These are phyloP conservation scores for Portevinia maculata DNA, from an alignment of 2,888 invertebrate species.

Conservation along the genomic window DNA sequence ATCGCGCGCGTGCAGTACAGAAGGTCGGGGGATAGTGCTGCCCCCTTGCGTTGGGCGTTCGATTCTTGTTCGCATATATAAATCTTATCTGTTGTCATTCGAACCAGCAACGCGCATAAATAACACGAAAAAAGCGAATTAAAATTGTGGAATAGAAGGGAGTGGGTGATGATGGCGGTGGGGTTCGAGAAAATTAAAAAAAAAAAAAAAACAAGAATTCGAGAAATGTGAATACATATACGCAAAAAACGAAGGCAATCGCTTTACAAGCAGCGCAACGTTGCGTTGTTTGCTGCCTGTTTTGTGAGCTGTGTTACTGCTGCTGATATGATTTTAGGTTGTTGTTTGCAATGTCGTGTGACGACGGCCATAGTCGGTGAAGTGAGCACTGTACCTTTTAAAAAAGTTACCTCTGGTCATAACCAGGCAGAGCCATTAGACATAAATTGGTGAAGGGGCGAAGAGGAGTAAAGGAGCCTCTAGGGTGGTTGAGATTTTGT, in stretches of 20 bases:
- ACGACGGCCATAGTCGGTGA: constrained; percentile 64
- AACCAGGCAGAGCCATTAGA: constrained; percentile 65
- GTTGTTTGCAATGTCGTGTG: constrained; percentile 52
- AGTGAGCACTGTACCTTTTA: constrained; percentile 69
- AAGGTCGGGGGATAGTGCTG: constrained; percentile 67
- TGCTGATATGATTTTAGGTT: constrained; percentile 70
- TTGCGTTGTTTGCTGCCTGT: constrained; percentile 41
- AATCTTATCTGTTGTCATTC: constrained; percentile 73
- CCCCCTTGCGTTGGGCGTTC: constrained; percentile 67
- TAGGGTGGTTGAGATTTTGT: constrained; percentile 50
- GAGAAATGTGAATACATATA: constrained; percentile 65
- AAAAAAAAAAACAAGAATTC: constrained; percentile 52
- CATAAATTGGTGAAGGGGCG: constrained; percentile 4
- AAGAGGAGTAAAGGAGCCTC: background rate
- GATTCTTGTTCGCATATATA: constrained; percentile 69
- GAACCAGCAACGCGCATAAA: constrained; percentile 61
- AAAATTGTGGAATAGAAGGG: constrained; percentile 41
- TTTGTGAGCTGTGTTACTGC: constrained; percentile 43
- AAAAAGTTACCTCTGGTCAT: constrained; percentile 62
- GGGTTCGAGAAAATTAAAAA: constrained; percentile 3
- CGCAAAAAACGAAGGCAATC: constrained; percentile 25
- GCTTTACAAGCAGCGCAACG: constrained; percentile 51
- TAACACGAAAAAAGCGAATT: constrained; percentile 57
- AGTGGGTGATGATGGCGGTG: background rate
- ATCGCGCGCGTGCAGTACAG: constrained; percentile 68